Conservation (phyloP, 37 sponge, comb jelly and placozoan species). For the Oscarella lobularis region DNA sequence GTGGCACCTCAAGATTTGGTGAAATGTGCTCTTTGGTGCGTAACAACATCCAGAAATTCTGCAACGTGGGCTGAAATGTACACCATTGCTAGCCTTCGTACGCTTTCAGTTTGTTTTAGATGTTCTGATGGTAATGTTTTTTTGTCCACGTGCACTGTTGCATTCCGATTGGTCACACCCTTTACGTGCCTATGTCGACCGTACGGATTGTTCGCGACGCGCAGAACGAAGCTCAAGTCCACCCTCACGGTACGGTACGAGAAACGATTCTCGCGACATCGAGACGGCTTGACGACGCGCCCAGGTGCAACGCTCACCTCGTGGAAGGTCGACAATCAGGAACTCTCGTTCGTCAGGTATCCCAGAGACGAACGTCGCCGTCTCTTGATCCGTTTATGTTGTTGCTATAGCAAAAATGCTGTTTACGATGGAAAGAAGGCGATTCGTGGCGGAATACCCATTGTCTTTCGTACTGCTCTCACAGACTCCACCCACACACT, state of each 20-base stretch:
- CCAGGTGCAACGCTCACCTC: slow-evolving; percentile 83
- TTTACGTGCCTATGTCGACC: slow-evolving; percentile 4
- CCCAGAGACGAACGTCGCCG: background rate
- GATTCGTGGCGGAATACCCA: slow-evolving; percentile 81
- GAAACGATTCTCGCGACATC: background rate
- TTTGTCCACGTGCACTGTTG: too few species aligned
- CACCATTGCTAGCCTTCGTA: too few species aligned
- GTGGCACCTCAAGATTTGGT: too few species aligned
- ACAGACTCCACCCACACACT: background rate
- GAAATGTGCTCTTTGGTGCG: too few species aligned
- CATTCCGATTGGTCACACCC: too few species aligned
- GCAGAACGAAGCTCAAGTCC: slow-evolving; percentile 52
- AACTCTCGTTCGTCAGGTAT: slow-evolving; percentile 85
- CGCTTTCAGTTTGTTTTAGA: too few species aligned
- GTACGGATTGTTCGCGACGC: slow-evolving; percentile 46
- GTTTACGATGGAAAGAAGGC: slow-evolving; percentile 87
- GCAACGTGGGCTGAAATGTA: too few species aligned
- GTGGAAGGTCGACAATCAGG: slow-evolving; percentile 70
- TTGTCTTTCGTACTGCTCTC: slow-evolving; percentile 74
- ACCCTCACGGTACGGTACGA: slow-evolving; percentile 49
- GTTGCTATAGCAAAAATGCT: slow-evolving; percentile 55
- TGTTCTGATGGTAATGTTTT: too few species aligned
- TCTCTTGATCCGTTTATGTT: too few species aligned
- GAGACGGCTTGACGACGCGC: background rate
- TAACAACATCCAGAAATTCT: too few species aligned